Evolutionary conservation across 2,888 invertebrate species (phyloP).

Genomic region (Drosophila putrida): DNA sequence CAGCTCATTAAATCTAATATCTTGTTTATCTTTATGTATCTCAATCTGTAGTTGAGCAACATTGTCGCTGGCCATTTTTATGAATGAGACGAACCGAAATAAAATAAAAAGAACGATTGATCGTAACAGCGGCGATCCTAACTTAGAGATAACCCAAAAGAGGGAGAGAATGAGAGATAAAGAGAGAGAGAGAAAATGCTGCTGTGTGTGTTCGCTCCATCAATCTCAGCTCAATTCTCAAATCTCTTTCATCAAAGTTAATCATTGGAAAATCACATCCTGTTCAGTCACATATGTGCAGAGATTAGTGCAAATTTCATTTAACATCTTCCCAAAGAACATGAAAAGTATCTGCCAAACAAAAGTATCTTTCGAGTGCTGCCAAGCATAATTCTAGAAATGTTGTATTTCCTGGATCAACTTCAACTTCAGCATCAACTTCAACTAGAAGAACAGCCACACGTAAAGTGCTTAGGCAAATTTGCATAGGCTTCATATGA

Average conservation of each 20-base stretch:
- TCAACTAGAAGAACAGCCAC: slow-evolving; percentile 41
- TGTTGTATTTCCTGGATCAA: slow-evolving; percentile 38
- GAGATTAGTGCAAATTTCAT: slow-evolving; percentile 76
- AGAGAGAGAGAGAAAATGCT: slow-evolving; percentile 11
- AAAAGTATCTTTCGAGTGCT: slow-evolving; percentile 56
- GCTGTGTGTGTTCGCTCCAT: slow-evolving; percentile 43
- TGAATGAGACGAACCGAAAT: slow-evolving; percentile 59
- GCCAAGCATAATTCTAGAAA: slow-evolving; percentile 40
- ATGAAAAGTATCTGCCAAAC: slow-evolving; percentile 14
- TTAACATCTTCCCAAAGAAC: slow-evolving; percentile 31
- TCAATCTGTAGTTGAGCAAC: slow-evolving; percentile 71
- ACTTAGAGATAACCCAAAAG: slow-evolving; percentile 68
- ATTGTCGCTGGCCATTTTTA: slow-evolving; percentile 72
- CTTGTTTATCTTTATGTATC: slow-evolving; percentile 75
- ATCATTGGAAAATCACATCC: slow-evolving; percentile 84
- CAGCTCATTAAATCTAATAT: slow-evolving; percentile 76
- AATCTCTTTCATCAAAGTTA: slow-evolving; percentile 79
- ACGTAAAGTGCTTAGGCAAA: slow-evolving; percentile 67
- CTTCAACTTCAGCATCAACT: background rate
- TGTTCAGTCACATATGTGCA: slow-evolving; percentile 65
- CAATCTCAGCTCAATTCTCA: slow-evolving; percentile 33
- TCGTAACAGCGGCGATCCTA: slow-evolving; percentile 63
- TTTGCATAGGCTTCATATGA: slow-evolving; percentile 63
- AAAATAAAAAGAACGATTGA: slow-evolving; percentile 21
- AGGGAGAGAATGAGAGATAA: slow-evolving; percentile 10